These are phyloP conservation scores for Polydrusus tereticollis DNA, from an alignment of 2,888 invertebrate species.

Conservation along the genomic window DNA sequence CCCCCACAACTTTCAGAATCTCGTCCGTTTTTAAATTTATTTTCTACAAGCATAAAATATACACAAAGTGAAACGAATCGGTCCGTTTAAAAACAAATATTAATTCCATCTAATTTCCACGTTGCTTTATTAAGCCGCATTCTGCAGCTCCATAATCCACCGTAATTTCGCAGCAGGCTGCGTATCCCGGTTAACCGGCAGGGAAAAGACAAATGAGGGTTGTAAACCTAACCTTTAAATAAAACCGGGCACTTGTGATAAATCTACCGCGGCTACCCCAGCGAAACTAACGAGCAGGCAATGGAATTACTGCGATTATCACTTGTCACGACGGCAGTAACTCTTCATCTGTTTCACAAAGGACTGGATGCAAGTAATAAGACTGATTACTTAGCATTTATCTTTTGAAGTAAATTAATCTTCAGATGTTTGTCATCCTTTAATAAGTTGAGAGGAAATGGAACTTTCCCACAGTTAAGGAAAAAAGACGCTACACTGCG, in stretches of 20 bases:
- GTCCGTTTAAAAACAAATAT: slow-evolving; percentile 1
- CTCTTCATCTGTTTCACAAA: slow-evolving; percentile 64
- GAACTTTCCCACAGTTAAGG: neutral
- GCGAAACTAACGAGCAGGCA: slow-evolving; percentile 58
- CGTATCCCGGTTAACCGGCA: slow-evolving; percentile 23
- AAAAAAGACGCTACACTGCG: too few relatives aligned
- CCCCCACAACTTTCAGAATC: too few relatives aligned
- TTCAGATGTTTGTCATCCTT: neutral
- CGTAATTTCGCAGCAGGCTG: slow-evolving; percentile 35
- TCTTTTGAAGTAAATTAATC: slow-evolving; percentile 22
- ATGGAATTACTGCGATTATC: slow-evolving; percentile 68
- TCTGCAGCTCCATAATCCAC: slow-evolving; percentile 22
- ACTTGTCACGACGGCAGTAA: slow-evolving; percentile 66
- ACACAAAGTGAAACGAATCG: too few relatives aligned
- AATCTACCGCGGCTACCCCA: slow-evolving; percentile 62
- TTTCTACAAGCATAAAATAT: too few relatives aligned
- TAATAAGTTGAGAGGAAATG: neutral
- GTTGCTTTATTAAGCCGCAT: slow-evolving; percentile 21
- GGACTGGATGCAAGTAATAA: slow-evolving; percentile 45
- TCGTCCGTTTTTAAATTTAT: too few relatives aligned
- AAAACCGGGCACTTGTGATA: slow-evolving; percentile 64
- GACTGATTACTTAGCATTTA: slow-evolving; percentile 31
- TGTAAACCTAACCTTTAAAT: slow-evolving; percentile 62
- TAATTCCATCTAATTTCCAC: slow-evolving; percentile 7
- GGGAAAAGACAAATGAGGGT: slow-evolving; percentile 62